Conservation (phyloP, 2,888 invertebrate genomes). For the Eupithecia subfuscata region DNA sequence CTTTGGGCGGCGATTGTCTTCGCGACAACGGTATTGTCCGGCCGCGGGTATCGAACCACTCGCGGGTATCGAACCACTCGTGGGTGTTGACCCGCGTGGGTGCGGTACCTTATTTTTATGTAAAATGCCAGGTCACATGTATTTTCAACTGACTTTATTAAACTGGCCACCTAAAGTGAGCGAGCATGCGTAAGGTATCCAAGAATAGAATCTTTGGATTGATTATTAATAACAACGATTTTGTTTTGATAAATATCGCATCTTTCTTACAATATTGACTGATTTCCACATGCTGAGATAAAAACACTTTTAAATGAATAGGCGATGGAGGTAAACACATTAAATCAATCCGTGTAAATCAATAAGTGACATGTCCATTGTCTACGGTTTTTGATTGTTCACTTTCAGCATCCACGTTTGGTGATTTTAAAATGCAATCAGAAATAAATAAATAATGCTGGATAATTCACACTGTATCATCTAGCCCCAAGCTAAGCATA, state of each 20-base stretch:
- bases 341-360: too few species aligned
- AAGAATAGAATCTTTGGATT: not conserved
- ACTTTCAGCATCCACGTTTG: too few species aligned
- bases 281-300: not conserved
- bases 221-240: not conserved
- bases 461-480: too few species aligned
- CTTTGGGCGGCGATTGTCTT: slow-evolving; percentile 16
- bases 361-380: too few species aligned
- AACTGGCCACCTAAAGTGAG: not conserved
- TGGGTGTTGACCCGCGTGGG: slow-evolving; percentile 32
- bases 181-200: not conserved
- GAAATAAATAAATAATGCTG: too few species aligned
- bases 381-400: too few species aligned
- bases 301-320: not conserved
- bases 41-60: slow-evolving; percentile 29
- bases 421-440: too few species aligned
- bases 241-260: not conserved
- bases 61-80: too few species aligned
- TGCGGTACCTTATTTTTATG: not conserved
- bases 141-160: not conserved
- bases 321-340: not conserved
- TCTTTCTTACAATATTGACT: not conserved
- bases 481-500: too few species aligned
- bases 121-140: not conserved
- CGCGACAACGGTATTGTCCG: slow-evolving; percentile 27